Conservation (phyloP, 1,140 invertebrate genomes). For the Drosophila kurseongensis region DNA sequence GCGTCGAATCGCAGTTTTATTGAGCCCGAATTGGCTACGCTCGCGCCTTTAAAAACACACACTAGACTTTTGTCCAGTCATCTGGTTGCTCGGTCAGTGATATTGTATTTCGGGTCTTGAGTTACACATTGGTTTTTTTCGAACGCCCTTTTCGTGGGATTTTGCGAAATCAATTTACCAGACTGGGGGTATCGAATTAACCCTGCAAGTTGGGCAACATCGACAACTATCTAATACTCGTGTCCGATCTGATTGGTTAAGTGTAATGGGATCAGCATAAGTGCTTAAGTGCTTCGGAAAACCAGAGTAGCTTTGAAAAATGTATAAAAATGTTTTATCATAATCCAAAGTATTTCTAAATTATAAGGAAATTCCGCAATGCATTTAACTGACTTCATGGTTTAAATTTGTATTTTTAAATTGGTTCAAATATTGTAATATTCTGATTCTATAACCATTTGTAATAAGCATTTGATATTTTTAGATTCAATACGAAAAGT, state of each 20-base stretch:
- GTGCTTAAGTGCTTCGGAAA: too few relatives aligned
- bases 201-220: conserved; percentile 19
- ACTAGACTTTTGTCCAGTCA: conserved; percentile 49
- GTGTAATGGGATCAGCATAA: neutral
- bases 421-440: too few relatives aligned
- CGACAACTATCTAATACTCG: conserved; percentile 16
- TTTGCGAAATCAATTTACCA: conserved; percentile 54
- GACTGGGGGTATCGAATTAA: conserved; percentile 25
- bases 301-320: too few relatives aligned
- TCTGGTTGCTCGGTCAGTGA: conserved; percentile 14
- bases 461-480: too few relatives aligned
- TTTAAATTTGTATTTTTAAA: too few relatives aligned
- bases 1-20: conserved; percentile 59
- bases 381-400: too few relatives aligned
- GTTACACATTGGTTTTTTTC: neutral
- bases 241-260: conserved; percentile 5
- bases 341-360: too few relatives aligned
- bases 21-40: conserved; percentile 64
- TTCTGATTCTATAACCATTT: too few relatives aligned
- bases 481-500: too few relatives aligned
- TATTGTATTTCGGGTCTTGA: neutral
- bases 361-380: too few relatives aligned
- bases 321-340: too few relatives aligned
- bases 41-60: conserved; percentile 12
- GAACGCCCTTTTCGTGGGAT: conserved; percentile 8